Percentiles rank a stretch among this genome's conserved stretches.
These are phyloP conservation scores for Polietes domitor DNA, from an alignment of 2,888 invertebrate species.

Conservation along the genomic window DNA sequence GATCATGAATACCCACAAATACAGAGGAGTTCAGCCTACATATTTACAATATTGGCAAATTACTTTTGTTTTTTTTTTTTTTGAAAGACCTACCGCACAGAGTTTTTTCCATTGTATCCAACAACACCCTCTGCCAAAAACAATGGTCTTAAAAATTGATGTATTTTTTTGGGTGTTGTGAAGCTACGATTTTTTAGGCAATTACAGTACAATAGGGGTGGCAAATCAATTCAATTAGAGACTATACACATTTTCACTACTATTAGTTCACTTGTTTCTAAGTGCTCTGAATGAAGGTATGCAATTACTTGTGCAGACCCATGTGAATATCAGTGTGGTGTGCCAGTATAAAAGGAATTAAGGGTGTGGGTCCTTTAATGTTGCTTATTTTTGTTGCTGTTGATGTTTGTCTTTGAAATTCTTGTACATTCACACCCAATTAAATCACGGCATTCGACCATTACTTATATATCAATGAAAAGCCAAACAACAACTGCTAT, in stretches of 20 bases:
- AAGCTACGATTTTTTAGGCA: not conserved
- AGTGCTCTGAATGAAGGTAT: not conserved
- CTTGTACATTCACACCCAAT: constrained; percentile 61
- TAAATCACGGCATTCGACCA: constrained; percentile 54
- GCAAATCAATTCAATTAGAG: not conserved
- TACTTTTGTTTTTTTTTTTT: too few species aligned
- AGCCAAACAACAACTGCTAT: not conserved
- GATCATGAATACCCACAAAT: not conserved
- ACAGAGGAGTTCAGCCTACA: not conserved
- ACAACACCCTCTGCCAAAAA: too few species aligned
- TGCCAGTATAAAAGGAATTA: not conserved
- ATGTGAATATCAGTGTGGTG: not conserved
- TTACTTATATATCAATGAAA: constrained; percentile 22
- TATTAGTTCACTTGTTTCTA: not conserved
- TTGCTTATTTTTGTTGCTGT: too few species aligned
- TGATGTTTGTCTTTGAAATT: constrained; percentile 1
- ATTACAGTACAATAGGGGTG: not conserved
- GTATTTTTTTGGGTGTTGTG: too few species aligned
- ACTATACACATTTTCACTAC: not conserved
- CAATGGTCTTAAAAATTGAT: too few species aligned
- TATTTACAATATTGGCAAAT: not conserved
- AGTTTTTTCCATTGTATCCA: too few species aligned
- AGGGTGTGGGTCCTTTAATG: not conserved
- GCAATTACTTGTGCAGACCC: too few species aligned
- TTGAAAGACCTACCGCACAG: too few species aligned